These are phyloP conservation scores for Actinernus sp. DNA, from an alignment of 92 coral and sea anemone species.

Conservation along the genomic window DNA sequence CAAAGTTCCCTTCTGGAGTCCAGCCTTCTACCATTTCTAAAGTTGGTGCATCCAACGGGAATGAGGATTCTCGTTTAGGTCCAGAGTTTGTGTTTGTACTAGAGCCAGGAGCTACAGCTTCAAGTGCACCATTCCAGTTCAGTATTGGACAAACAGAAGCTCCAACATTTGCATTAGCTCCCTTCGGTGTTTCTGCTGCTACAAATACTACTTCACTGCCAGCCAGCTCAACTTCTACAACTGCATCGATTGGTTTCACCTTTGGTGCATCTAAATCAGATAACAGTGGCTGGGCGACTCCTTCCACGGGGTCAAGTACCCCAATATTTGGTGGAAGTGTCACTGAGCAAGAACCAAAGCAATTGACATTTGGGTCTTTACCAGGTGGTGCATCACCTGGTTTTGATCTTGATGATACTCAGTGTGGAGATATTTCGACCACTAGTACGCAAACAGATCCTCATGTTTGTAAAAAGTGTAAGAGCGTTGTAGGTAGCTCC, in stretches of 20 bases:
- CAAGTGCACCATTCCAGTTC: neutral
- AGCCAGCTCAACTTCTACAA: neutral
- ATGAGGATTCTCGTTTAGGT: no score
- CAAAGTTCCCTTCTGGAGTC: no score
- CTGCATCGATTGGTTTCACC: neutral
- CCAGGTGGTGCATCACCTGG: slow-evolving; percentile 42
- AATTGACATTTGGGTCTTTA: slow-evolving; percentile 69
- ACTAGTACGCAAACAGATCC: slow-evolving; percentile 33
- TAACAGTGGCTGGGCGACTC: neutral
- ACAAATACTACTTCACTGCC: no score
- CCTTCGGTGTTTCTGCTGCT: slow-evolving; percentile 12
- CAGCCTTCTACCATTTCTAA: no score
- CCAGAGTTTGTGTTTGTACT: no score
- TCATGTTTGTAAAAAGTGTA: slow-evolving; percentile 8
- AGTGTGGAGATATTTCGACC: slow-evolving; percentile 10
- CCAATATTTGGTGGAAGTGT: slow-evolving; percentile 9
- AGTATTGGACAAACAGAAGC: neutral
- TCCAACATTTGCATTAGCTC: neutral
- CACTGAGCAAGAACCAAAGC: slow-evolving; percentile 2
- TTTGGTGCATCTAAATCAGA: neutral
- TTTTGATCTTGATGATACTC: slow-evolving; percentile 47
- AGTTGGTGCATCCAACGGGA: no score
- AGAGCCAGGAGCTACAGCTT: neutral
- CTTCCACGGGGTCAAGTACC: neutral
- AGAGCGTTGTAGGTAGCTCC: neutral